Conservation (phyloP, 2,113 vertebrate species). For the Callipepla squamata region DNA sequence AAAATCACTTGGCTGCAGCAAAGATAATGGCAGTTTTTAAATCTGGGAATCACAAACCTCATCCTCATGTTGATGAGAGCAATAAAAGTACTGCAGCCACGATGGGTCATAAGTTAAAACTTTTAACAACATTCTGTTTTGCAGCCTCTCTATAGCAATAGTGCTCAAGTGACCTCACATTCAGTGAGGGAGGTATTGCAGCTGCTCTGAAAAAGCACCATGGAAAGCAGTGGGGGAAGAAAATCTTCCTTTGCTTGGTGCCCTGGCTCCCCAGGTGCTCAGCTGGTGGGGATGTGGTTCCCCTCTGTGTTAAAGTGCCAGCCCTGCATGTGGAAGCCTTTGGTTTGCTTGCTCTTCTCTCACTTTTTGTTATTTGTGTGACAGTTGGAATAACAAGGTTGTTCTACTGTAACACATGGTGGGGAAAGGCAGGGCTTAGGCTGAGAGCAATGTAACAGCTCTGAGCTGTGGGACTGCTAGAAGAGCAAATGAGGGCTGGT, state of each 20-base stretch:
- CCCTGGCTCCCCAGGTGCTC: not conserved
- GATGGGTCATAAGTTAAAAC: not conserved
- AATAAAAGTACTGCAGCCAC: not conserved
- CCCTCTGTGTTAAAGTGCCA: not conserved
- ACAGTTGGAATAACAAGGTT: not conserved
- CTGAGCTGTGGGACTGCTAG: not conserved
- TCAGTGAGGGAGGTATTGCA: not conserved
- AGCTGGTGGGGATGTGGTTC: not conserved
- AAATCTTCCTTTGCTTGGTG: slow-evolving; percentile 9
- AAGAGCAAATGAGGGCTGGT: not conserved
- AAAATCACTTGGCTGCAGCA: not conserved
- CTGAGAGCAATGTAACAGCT: not conserved
- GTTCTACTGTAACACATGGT: not conserved
- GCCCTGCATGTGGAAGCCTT: not conserved
- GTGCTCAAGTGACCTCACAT: not conserved
- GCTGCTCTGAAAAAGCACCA: slow-evolving; percentile 1
- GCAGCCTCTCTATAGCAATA: not conserved
- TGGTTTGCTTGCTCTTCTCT: not conserved
- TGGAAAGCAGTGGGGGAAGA: slow-evolving; percentile 20
- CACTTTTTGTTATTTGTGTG: not conserved
- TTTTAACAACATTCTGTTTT: not conserved
- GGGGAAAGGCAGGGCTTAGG: not conserved
- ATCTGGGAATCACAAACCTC: not conserved
- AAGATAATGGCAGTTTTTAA: not conserved
- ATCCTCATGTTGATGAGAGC: not conserved